phyloP scores from a whole-genome alignment of 2,888 invertebrate species.

The Cyclophora punctaria region DNA sequence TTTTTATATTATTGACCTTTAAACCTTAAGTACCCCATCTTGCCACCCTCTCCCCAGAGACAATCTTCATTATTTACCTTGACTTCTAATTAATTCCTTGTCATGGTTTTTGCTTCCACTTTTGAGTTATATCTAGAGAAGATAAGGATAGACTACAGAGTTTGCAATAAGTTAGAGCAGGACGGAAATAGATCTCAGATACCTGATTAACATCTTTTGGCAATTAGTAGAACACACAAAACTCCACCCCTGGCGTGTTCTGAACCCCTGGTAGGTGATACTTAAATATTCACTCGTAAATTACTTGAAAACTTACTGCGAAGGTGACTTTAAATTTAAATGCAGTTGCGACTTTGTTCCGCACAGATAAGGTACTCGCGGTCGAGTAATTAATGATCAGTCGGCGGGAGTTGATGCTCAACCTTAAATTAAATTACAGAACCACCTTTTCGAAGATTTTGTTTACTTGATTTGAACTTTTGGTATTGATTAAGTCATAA shows the following conservation, averaged over 20 bases:
- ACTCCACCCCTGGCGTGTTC: slow-evolving; percentile 75
- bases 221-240: slow-evolving; percentile 79
- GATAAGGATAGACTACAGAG: slow-evolving; percentile 33
- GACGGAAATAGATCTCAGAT: slow-evolving; percentile 47
- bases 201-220: slow-evolving; percentile 77
- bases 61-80: slow-evolving; percentile 75
- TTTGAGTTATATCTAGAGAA: slow-evolving; percentile 65
- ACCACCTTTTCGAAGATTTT: too few species aligned
- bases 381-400: slow-evolving; percentile 29
- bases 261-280: slow-evolving; percentile 71
- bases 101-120: slow-evolving; percentile 74
- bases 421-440: slow-evolving; percentile 7
- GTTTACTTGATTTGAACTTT: too few species aligned
- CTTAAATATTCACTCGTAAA: slow-evolving; percentile 72
- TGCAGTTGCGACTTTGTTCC: slow-evolving; percentile 48
- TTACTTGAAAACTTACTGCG: slow-evolving; percentile 70
- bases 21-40: too few species aligned
- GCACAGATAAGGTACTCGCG: slow-evolving; percentile 47
- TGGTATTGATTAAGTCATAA: too few species aligned
- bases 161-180: slow-evolving; percentile 20
- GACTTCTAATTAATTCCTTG: slow-evolving; percentile 75
- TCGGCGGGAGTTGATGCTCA: slow-evolving; percentile 1
- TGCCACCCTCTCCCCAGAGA: too few species aligned
- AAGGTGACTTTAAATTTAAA: slow-evolving; percentile 68
- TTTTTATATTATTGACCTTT: too few species aligned